phyloP scores from a whole-genome alignment of 1,140 invertebrate species.

The Euura lappo region DNA sequence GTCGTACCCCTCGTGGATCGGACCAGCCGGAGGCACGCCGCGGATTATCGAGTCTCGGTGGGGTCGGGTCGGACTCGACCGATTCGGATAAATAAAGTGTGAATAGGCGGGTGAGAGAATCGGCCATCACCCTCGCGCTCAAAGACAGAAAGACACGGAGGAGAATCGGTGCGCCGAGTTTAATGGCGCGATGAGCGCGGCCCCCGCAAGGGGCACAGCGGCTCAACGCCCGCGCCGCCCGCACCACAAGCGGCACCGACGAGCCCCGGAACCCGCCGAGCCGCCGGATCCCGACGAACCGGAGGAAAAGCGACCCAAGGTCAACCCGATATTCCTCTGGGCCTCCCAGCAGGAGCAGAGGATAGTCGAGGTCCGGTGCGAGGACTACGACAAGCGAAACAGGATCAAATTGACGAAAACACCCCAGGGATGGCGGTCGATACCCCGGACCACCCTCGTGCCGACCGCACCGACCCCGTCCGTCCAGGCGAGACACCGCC shows the following conservation, averaged over 20 bases:
- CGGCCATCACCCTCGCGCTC: too few species aligned
- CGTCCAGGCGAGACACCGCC: slow-evolving; percentile 28
- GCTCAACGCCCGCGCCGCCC: slow-evolving; percentile 57
- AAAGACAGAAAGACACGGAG: neutral
- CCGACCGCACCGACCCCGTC: slow-evolving; percentile 45
- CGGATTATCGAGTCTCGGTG: too few species aligned
- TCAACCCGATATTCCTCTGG: slow-evolving; percentile 83
- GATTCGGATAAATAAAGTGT: too few species aligned
- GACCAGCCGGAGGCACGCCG: too few species aligned
- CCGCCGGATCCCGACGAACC: slow-evolving; percentile 17
- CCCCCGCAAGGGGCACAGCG: slow-evolving; percentile 56
- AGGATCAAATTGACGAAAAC: slow-evolving; percentile 81
- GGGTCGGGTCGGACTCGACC: too few species aligned
- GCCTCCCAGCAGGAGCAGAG: slow-evolving; percentile 76
- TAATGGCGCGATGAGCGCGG: slow-evolving; percentile 60
- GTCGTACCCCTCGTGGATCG: too few species aligned
- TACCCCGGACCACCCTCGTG: slow-evolving; percentile 72
- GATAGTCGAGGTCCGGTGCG: slow-evolving; percentile 82
- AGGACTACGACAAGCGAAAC: slow-evolving; percentile 84
- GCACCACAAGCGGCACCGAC: slow-evolving; percentile 45
- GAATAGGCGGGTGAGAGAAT: too few species aligned
- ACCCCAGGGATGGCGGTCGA: slow-evolving; percentile 79
- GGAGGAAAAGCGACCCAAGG: slow-evolving; percentile 62
- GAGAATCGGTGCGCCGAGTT: slow-evolving; percentile 33
- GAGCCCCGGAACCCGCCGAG: slow-evolving; percentile 2